Conservation (phyloP, 1,140 invertebrate species). For the Notospermus geniculatus region DNA sequence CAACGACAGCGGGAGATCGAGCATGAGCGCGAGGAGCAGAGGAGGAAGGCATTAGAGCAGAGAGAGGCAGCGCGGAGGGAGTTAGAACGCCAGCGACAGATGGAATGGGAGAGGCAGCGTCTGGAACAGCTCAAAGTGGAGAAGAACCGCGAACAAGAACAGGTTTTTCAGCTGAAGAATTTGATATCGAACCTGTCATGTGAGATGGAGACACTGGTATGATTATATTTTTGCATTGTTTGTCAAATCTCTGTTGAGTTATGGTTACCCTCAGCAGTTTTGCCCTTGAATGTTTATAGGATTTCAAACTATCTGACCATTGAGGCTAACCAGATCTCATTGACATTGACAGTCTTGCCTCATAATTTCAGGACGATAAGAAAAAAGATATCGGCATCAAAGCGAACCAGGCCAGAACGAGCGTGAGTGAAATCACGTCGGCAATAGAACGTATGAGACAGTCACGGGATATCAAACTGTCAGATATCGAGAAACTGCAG, state of each 20-base stretch:
- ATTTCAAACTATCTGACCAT: no score
- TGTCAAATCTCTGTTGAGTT: no score
- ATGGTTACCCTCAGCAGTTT: no score
- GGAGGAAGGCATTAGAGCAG: constrained; percentile 62
- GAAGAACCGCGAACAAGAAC: constrained; percentile 67
- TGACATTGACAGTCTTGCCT: no score
- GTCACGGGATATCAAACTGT: constrained; percentile 80
- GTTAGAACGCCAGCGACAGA: constrained; percentile 89
- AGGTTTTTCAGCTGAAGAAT: constrained; percentile 41
- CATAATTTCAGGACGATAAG: constrained; percentile 67
- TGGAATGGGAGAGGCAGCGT: constrained; percentile 95
- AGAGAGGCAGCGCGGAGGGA: constrained; percentile 75
- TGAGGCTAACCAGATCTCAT: no score
- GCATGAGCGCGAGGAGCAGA: constrained; percentile 59
- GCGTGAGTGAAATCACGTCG: constrained; percentile 87
- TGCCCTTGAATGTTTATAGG: no score
- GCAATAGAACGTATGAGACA: constrained; percentile 93
- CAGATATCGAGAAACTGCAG: constrained; percentile 86
- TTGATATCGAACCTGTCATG: constrained; percentile 65
- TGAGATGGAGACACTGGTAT: constrained; percentile 73
- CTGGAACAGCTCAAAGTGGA: constrained; percentile 86
- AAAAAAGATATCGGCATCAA: constrained; percentile 83
- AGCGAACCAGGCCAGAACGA: constrained; percentile 82
- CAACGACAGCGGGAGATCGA: constrained; percentile 80
- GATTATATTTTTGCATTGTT: constrained; percentile 18